Evolutionary conservation across 2,888 invertebrate genomes (phyloP).

Genomic region (Congeria kusceri): DNA sequence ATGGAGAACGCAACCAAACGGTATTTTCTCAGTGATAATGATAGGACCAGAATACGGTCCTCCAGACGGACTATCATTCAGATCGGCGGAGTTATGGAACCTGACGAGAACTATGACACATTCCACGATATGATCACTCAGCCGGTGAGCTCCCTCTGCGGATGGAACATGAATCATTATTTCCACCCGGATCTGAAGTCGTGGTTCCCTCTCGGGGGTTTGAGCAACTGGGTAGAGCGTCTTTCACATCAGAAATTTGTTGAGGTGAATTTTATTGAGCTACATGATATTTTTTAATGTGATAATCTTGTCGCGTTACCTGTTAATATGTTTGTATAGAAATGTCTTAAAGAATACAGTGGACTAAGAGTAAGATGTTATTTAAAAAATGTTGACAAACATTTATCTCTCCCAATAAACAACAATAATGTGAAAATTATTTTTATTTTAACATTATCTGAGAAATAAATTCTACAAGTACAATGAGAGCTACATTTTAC

Average conservation of each 20-base stretch:
- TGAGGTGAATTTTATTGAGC: constrained; percentile 37
- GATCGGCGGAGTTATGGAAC: constrained; percentile 63
- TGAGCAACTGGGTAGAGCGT: constrained; percentile 27
- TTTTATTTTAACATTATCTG: no score
- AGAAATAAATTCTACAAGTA: no score
- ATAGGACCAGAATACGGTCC: constrained; percentile 61
- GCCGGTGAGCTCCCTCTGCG: constrained; percentile 37
- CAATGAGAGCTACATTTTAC: no score
- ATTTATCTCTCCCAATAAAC: no score
- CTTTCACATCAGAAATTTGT: constrained; percentile 59
- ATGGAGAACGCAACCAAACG: constrained; percentile 60
- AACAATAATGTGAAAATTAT: no score
- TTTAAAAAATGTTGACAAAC: no score
- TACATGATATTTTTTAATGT: no score
- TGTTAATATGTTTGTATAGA: no score
- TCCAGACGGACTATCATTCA: constrained; percentile 61
- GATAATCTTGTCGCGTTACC: no score
- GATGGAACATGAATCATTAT: constrained; percentile 63
- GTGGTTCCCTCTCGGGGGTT: constrained; percentile 63
- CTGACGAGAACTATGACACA: constrained; percentile 49
- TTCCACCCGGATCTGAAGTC: constrained; percentile 63
- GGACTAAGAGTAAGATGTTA: no score
- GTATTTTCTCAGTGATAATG: constrained; percentile 45
- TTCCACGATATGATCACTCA: constrained; percentile 45
- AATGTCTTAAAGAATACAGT: no score